These are phyloP conservation scores for Brachylomia viminalis DNA, from an alignment of 2,888 invertebrate genomes.

Conservation along the genomic window DNA sequence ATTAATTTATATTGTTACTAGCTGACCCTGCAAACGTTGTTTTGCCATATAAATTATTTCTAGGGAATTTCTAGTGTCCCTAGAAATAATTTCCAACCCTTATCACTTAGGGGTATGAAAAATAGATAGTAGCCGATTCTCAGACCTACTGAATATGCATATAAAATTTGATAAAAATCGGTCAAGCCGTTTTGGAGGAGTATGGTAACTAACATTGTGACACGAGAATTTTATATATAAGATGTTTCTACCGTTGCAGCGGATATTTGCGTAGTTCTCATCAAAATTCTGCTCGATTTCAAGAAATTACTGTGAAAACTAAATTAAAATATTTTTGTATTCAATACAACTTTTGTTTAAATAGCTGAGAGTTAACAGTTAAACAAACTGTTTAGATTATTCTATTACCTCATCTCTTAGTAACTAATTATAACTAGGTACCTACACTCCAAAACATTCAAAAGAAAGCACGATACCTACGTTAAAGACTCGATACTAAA, in stretches of 20 bases:
- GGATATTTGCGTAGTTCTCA: neutral
- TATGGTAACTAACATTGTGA: too few relatives aligned
- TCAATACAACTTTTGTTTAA: neutral
- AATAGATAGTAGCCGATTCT: too few relatives aligned
- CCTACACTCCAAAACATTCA: neutral
- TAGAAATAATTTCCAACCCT: too few relatives aligned
- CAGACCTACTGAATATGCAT: too few relatives aligned
- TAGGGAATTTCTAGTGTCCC: too few relatives aligned
- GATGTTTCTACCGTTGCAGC: too few relatives aligned
- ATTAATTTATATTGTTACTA: neutral
- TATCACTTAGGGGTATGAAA: too few relatives aligned
- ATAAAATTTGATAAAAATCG: too few relatives aligned
- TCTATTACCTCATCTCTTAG: neutral
- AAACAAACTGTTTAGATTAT: neutral
- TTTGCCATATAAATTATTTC: too few relatives aligned
- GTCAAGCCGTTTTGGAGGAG: too few relatives aligned
- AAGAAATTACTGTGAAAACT: neutral
- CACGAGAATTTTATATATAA: too few relatives aligned
- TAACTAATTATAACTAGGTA: neutral
- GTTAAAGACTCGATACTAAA: neutral
- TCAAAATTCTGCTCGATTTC: neutral
- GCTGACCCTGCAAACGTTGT: too few relatives aligned
- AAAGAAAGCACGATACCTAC: neutral
- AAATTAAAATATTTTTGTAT: neutral
- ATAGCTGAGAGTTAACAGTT: neutral